phyloP scores from a whole-genome alignment of 1,140 invertebrate genomes.

The Calliopsis andreniformis region DNA sequence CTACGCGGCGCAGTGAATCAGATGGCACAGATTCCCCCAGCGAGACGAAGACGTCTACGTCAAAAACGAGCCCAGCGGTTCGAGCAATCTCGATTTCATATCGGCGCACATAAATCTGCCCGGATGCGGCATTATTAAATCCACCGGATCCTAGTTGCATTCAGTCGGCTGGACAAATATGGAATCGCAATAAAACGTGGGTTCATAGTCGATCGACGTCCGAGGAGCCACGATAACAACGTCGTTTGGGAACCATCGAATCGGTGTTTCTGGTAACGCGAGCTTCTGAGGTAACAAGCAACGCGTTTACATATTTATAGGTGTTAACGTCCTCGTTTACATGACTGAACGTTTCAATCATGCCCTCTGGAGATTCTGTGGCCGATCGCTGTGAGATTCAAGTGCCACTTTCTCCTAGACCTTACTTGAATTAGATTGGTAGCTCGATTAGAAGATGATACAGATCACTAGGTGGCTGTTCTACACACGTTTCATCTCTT shows the following conservation, averaged over 20 bases:
- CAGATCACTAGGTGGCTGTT: too few species aligned
- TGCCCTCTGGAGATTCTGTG: too few species aligned
- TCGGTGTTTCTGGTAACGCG: not conserved
- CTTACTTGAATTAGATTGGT: too few species aligned
- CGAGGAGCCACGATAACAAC: not conserved
- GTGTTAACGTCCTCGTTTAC: not conserved
- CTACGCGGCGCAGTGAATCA: conserved; percentile 33
- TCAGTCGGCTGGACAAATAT: conserved; percentile 9
- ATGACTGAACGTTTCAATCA: not conserved
- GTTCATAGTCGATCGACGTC: conserved; percentile 22
- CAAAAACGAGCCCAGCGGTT: conserved; percentile 24
- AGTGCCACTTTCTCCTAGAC: too few species aligned
- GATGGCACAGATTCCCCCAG: conserved; percentile 21
- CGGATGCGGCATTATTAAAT: conserved; percentile 36
- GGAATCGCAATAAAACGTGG: conserved; percentile 17
- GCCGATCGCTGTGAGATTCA: too few species aligned
- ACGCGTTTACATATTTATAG: too few species aligned
- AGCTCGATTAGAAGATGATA: too few species aligned
- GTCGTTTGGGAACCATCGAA: not conserved
- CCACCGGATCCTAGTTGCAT: conserved; percentile 12
- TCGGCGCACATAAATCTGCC: conserved; percentile 33
- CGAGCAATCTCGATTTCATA: conserved; percentile 42
- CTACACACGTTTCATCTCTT: too few species aligned
- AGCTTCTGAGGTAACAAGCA: not conserved
- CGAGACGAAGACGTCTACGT: conserved; percentile 40